Evolutionary conservation across 2,888 invertebrate species (phyloP).

Genomic region (Eupithecia vulgata): DNA sequence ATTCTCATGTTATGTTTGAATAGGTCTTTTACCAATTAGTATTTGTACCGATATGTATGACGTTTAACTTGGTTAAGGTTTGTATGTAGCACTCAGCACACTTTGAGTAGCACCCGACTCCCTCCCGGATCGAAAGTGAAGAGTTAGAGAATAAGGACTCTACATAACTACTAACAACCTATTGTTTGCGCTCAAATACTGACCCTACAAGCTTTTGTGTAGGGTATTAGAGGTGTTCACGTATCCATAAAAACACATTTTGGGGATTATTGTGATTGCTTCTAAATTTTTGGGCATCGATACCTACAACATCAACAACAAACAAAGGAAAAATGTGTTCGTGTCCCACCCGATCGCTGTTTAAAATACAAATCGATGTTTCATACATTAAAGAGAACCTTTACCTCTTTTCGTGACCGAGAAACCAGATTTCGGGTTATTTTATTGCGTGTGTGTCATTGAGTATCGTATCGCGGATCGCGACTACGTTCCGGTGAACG

Average conservation of each 20-base stretch:
- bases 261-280: slow-evolving; percentile 31
- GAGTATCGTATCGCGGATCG: slow-evolving; percentile 42
- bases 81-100: slow-evolving; percentile 66
- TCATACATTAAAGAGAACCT: slow-evolving; percentile 52
- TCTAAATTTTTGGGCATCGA: slow-evolving; percentile 31
- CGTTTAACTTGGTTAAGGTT: slow-evolving; percentile 63
- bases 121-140: slow-evolving; percentile 55
- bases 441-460: slow-evolving; percentile 50
- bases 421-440: slow-evolving; percentile 51
- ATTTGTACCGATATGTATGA: slow-evolving; percentile 79
- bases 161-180: slow-evolving; percentile 61
- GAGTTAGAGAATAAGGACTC: slow-evolving; percentile 66
- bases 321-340: slow-evolving; percentile 51
- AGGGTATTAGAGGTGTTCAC: slow-evolving; percentile 50
- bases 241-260: slow-evolving; percentile 41
- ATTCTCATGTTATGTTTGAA: slow-evolving; percentile 81
- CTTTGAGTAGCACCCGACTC: slow-evolving; percentile 66
- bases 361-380: slow-evolving; percentile 53
- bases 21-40: slow-evolving; percentile 83
- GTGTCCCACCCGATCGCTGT: slow-evolving; percentile 43
- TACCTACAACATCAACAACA: slow-evolving; percentile 46
- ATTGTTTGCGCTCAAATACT: slow-evolving; percentile 67
- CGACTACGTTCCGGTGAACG: slow-evolving; percentile 43
- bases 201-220: slow-evolving; percentile 57
- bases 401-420: slow-evolving; percentile 67